These are phyloP conservation scores for Tanypteryx hageni DNA, from an alignment of 2,888 invertebrate genomes.

Conservation along the genomic window DNA sequence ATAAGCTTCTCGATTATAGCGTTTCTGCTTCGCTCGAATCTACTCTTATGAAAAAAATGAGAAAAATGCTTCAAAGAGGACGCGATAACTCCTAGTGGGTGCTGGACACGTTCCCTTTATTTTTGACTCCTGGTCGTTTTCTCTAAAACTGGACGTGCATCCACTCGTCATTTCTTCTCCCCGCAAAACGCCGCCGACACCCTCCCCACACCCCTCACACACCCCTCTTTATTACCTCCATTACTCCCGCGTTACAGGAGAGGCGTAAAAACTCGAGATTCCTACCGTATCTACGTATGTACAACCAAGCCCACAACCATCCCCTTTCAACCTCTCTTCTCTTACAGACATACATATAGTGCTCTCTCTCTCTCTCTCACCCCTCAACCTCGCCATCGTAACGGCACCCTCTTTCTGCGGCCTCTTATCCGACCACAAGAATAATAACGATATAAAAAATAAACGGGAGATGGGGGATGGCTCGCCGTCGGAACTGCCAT, in stretches of 20 bases:
- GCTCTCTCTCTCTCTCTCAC: too few relatives aligned
- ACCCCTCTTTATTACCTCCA: neutral
- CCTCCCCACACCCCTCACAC: neutral
- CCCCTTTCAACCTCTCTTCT: neutral
- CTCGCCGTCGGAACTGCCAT: neutral
- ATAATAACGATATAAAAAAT: neutral
- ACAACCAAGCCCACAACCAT: neutral
- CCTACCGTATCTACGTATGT: neutral
- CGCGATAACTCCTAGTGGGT: neutral
- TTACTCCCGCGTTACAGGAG: neutral
- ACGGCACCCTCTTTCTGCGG: too few relatives aligned
- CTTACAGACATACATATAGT: neutral
- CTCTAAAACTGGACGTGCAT: neutral
- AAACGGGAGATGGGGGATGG: neutral
- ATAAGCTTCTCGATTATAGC: neutral
- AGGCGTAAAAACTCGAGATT: neutral
- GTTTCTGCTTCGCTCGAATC: neutral
- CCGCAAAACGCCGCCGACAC: neutral
- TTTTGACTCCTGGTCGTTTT: neutral
- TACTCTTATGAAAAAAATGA: neutral
- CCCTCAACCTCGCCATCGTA: too few relatives aligned
- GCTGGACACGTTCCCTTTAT: neutral
- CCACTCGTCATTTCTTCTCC: constrained; percentile 5
- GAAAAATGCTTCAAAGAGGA: neutral
- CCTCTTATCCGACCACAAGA: neutral